These are phyloP conservation scores for Dione vanillae DNA, from an alignment of 2,888 invertebrate genomes.

Conservation along the genomic window DNA sequence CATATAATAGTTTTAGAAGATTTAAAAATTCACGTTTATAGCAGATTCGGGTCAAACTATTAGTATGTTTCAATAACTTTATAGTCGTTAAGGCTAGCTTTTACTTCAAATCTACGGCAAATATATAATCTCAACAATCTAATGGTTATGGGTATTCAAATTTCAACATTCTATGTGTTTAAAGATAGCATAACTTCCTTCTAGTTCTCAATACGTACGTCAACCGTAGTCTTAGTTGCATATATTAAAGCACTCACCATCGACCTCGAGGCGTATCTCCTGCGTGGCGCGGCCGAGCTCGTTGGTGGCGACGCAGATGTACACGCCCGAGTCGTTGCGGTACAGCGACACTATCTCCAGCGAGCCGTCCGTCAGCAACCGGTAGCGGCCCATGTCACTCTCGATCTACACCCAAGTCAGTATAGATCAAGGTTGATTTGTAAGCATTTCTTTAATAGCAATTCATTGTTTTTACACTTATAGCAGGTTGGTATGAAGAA, in stretches of 20 bases:
- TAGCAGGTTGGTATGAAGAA: neutral
- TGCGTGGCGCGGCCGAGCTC: slow-evolving; percentile 87
- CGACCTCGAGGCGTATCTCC: slow-evolving; percentile 88
- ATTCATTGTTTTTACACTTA: neutral
- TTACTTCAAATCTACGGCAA: neutral
- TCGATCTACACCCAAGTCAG: slow-evolving; percentile 85
- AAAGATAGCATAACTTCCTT: no score
- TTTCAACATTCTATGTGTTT: no score
- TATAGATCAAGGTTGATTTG: neutral
- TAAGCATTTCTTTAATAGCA: neutral
- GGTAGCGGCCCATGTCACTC: slow-evolving; percentile 88
- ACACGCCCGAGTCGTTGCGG: slow-evolving; percentile 92
- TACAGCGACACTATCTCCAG: slow-evolving; percentile 92
- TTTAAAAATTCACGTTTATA: neutral
- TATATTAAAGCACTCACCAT: slow-evolving; percentile 84
- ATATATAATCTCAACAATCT: no score
- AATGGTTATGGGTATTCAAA: neutral
- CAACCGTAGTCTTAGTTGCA: neutral
- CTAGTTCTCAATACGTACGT: neutral
- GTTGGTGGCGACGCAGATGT: slow-evolving; percentile 94
- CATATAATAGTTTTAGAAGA: no score
- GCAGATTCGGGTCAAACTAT: neutral
- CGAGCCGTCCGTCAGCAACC: slow-evolving; percentile 88
- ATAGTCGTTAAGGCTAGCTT: neutral
- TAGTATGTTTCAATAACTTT: neutral